Evolutionary conservation across 2,797 vertebrate species (phyloP).

Genomic region (Centroberyx gerrardi): DNA sequence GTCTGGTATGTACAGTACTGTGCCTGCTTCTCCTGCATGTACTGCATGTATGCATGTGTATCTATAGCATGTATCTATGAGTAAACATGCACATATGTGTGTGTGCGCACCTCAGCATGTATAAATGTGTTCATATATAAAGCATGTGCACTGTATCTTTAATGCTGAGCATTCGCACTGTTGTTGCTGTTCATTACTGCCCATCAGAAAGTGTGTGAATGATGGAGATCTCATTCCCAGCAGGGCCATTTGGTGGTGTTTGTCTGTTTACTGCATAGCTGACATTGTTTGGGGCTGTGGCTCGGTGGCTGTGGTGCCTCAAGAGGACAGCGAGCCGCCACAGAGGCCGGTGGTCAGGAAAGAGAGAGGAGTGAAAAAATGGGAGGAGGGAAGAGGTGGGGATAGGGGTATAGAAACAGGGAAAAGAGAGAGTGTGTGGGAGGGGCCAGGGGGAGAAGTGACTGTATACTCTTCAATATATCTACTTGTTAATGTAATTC

Average conservation of each 20-base stretch:
- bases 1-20: background rate
- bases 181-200: constrained; percentile 38
- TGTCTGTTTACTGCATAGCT: constrained; percentile 87
- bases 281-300: constrained; percentile 86
- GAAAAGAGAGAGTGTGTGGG: background rate
- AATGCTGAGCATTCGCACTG: constrained; percentile 19
- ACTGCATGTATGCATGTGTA: background rate
- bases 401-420: background rate
- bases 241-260: constrained; percentile 72
- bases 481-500: no score
- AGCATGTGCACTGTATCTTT: constrained; percentile 9
- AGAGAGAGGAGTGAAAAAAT: constrained; percentile 27
- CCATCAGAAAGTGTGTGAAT: constrained; percentile 46
- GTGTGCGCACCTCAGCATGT: background rate
- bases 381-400: constrained; percentile 5
- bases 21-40: background rate
- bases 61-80: background rate
- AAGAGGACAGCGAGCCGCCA: constrained; percentile 72
- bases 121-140: constrained; percentile 9
- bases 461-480: no score
- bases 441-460: background rate
- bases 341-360: constrained; percentile 66
- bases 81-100: background rate
- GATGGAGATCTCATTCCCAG: constrained; percentile 65
- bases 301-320: constrained; percentile 71